Conservation (phyloP, 2,888 invertebrate genomes). For the Luperina testacea region DNA sequence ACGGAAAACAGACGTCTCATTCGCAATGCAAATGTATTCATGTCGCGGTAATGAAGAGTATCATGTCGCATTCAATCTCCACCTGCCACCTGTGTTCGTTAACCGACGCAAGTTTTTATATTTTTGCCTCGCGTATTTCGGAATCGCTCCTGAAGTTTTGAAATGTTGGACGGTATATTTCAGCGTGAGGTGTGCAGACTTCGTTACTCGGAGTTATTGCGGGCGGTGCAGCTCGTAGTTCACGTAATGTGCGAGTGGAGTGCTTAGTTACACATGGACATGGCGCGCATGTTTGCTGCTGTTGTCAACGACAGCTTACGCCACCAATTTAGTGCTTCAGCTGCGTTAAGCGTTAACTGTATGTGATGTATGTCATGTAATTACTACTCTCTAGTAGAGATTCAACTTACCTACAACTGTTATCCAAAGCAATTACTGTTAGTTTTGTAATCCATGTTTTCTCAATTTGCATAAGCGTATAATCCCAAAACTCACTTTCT, state of each 20-base stretch:
- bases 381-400: constrained; percentile 20
- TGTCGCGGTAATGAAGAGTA: constrained; percentile 68
- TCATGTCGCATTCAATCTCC: constrained; percentile 69
- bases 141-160: constrained; percentile 66
- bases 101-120: constrained; percentile 62
- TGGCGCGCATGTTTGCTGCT: constrained; percentile 18
- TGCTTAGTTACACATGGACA: constrained; percentile 33
- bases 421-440: constrained; percentile 39
- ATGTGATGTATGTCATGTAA: constrained; percentile 24
- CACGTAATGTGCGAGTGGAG: constrained; percentile 39
- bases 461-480: constrained; percentile 24
- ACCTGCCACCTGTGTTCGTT: constrained; percentile 65
- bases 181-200: constrained; percentile 58
- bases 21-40: constrained; percentile 70
- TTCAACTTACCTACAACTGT: constrained; percentile 25
- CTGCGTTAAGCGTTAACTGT: constrained; percentile 58
- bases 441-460: constrained; percentile 38
- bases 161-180: constrained; percentile 70
- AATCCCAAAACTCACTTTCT: constrained; percentile 54
- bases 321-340: constrained; percentile 64
- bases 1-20: constrained; percentile 61
- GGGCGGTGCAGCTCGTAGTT: constrained; percentile 65
- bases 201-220: constrained; percentile 70
- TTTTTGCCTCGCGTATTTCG: constrained; percentile 59
- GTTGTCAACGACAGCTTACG: constrained; percentile 62